Evolutionary conservation across 2,888 invertebrate genomes (phyloP), one percentile per base, ranked within the genome.

Genomic region (Pediacus dermestoides): DNA sequence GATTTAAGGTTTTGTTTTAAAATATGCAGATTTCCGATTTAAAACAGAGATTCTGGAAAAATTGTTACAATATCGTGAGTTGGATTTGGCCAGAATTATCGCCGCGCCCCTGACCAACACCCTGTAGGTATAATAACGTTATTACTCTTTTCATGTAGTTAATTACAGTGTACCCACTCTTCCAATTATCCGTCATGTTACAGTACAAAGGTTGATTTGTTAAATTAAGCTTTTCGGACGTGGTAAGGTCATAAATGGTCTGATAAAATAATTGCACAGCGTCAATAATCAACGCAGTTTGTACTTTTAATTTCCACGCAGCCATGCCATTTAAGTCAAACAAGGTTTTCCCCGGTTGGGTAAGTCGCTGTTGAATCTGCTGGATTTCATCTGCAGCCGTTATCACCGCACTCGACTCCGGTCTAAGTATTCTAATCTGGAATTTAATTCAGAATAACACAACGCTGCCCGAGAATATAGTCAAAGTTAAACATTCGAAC

Each of bases 231-330:
- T 42, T 46, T 16, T 51, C 32, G 10, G 52, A 44, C 2, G 38
- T 23, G 4, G 48, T 50, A 6, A 88, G 65, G 57, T 82, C 82
- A 52, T 81, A 78, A 37, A 92, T 72, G 27, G 87, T 88, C 58
- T 81, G 75, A n/a, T 86, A 82, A 65, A 91, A 86, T 50, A 93
- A 70, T 48, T 78, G 76, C 8, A 93, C 85, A 1, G 90, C 85
- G 64, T 95, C 94, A 60, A 88, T 85, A 50, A 90, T 76, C 44
- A 94, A 72, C 3, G 90, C 92, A 43, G 88, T 79, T 61, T 85
- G 82, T 4, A 86, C 76, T 71, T 77, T 73, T n/a, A 82, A 39
- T 33, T 47, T 54, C 49, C 46, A 52, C 2, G 38, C 32, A 32
- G 34, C 37, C 22, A 42, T 23, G 14, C 23, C 15, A 11, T 42